These are phyloP conservation scores for Apistogramma diplotaenia DNA, from an alignment of 2,113 vertebrate species.

Conservation along the genomic window DNA sequence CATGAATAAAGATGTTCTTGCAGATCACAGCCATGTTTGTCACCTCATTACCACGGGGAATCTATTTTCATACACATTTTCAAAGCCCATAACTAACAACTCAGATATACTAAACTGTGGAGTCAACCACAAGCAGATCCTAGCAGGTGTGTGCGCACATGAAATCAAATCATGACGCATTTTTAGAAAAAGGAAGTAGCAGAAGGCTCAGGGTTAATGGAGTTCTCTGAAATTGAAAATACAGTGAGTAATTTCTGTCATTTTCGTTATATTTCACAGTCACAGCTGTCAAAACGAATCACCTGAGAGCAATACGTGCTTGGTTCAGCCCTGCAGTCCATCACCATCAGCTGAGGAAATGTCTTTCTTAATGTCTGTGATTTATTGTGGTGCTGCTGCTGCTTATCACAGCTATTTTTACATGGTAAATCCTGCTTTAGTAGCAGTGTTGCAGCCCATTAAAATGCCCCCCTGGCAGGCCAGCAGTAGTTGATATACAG, in stretches of 20 bases:
- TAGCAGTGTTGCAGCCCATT: constrained; percentile 55
- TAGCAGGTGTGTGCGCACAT: neutral
- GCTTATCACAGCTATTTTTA: constrained; percentile 70
- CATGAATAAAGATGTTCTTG: neutral
- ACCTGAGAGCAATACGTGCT: neutral
- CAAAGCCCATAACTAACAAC: neutral
- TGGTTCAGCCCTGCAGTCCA: constrained; percentile 1
- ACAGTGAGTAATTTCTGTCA: neutral
- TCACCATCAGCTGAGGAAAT: constrained; percentile 24
- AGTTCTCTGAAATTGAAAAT: neutral
- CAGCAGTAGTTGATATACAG: constrained; percentile 51
- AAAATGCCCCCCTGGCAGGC: constrained; percentile 53
- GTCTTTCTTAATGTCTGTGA: constrained; percentile 45
- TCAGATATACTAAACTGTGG: neutral
- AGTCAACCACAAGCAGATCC: neutral
- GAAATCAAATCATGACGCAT: neutral
- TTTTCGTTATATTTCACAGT: neutral
- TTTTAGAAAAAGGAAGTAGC: neutral
- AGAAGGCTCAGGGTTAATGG: neutral
- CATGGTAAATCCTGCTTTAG: constrained; percentile 63
- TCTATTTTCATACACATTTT: neutral
- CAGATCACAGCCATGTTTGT: neutral
- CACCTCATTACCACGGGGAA: neutral
- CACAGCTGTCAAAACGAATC: neutral
- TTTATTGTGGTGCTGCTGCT: constrained; percentile 46